These are phyloP conservation scores for Gasterosteus nipponicus DNA, from an alignment of 2,113 vertebrate genomes.

Conservation along the genomic window DNA sequence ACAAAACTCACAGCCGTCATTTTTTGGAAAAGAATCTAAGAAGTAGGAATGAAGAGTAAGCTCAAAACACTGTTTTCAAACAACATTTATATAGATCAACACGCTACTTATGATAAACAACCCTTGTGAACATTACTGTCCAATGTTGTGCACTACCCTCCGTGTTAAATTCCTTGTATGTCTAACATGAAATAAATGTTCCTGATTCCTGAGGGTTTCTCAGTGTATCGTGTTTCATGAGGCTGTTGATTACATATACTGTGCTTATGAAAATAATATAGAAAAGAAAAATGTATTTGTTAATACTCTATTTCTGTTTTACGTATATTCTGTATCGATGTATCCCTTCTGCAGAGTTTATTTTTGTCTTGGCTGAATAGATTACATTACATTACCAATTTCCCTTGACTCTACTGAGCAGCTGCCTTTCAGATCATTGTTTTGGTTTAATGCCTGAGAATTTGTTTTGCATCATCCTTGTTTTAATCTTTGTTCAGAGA, in stretches of 20 bases:
- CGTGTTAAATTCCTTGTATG: no score
- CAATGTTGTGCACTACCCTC: no score
- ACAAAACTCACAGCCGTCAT: conserved; percentile 2
- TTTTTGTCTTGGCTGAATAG: not conserved
- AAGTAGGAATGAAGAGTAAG: not conserved
- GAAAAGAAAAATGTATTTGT: not conserved
- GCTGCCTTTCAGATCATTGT: not conserved
- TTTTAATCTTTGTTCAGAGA: not conserved
- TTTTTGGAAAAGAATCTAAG: not conserved
- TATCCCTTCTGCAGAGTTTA: not conserved
- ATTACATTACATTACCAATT: not conserved
- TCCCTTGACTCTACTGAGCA: no score
- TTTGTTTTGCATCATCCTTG: not conserved
- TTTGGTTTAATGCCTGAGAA: not conserved
- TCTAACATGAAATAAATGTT: no score
- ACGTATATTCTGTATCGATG: not conserved
- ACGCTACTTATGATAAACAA: not conserved
- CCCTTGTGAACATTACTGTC: not conserved
- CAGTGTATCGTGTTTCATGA: conserved; percentile 3
- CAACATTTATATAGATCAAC: not conserved
- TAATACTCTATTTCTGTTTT: not conserved
- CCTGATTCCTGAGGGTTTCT: not conserved
- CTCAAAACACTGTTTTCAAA: not conserved
- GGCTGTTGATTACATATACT: not conserved
- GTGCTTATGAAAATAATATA: not conserved